A percentile compares a stretch with the other conserved stretches of the same genome.
Evolutionary conservation across 1,140 invertebrate species (phyloP).

Genomic region (Philopotamus ludificatus): DNA sequence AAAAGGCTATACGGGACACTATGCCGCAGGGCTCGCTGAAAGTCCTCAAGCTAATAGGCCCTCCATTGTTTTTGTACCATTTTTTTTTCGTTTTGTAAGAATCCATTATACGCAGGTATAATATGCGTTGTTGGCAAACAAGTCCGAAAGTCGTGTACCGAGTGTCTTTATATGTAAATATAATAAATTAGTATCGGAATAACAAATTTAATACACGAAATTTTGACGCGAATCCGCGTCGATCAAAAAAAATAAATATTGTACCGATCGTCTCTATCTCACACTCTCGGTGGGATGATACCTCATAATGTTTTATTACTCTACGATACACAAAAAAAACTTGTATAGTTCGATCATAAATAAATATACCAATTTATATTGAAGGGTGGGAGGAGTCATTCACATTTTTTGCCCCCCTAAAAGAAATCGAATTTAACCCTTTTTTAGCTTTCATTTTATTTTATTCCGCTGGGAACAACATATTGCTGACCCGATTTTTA

Average conservation of each 20-base stretch:
- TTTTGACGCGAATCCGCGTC: too few relatives aligned
- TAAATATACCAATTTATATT: constrained; percentile 43
- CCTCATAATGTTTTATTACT: constrained; percentile 1
- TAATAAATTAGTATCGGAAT: too few relatives aligned
- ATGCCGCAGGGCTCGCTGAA: constrained; percentile 8
- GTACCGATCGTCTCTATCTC: not conserved
- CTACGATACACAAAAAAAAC: not conserved
- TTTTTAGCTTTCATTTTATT: constrained; percentile 27
- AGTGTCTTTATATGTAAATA: not conserved
- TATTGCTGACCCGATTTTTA: constrained; percentile 25
- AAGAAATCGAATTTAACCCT: constrained; percentile 42
- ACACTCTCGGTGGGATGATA: not conserved
- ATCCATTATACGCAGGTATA: constrained; percentile 3
- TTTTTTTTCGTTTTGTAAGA: constrained; percentile 15
- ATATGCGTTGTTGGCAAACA: not conserved
- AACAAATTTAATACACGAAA: too few relatives aligned
- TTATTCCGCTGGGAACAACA: constrained; percentile 7
- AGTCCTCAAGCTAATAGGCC: constrained; percentile 33
- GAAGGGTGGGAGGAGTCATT: constrained; percentile 37
- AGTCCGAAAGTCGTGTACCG: not conserved
- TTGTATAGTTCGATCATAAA: constrained; percentile 38
- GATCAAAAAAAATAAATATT: too few relatives aligned
- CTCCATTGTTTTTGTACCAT: constrained; percentile 22
- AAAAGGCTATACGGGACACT: constrained; percentile 23
- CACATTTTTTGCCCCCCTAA: constrained; percentile 34